phyloP scores from a whole-genome alignment of 37 sponge, comb jelly and placozoan species.

The Corticium candelabrum region DNA sequence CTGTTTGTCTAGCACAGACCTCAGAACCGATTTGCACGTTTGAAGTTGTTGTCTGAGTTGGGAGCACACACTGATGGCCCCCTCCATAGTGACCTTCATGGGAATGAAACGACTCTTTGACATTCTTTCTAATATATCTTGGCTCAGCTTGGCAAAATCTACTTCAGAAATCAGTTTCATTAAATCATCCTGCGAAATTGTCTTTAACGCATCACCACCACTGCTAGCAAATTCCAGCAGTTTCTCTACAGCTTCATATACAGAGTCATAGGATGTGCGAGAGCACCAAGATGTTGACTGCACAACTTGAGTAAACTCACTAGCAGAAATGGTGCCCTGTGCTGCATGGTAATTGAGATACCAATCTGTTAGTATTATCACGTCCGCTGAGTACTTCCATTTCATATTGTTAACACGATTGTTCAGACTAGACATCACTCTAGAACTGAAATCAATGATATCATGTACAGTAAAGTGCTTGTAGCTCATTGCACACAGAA shows the following conservation, averaged over 20 bases:
- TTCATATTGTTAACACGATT: too few species aligned
- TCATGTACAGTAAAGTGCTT: too few species aligned
- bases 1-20: background rate
- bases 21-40: background rate
- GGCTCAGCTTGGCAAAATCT: background rate
- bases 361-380: too few species aligned
- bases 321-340: too few species aligned
- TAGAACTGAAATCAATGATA: too few species aligned
- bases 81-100: background rate
- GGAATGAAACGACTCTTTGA: background rate
- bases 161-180: background rate
- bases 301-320: too few species aligned
- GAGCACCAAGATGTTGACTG: slow-evolving; percentile 1
- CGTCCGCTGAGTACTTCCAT: too few species aligned
- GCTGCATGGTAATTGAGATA: too few species aligned
- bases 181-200: background rate
- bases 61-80: background rate
- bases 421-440: too few species aligned
- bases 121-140: background rate
- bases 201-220: background rate
- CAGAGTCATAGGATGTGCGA: background rate
- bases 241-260: background rate
- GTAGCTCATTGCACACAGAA: too few species aligned
- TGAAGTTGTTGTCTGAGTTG: background rate
- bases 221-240: background rate